phyloP scores from a whole-genome alignment of 2,888 invertebrate genomes.

The Apantesis nais region DNA sequence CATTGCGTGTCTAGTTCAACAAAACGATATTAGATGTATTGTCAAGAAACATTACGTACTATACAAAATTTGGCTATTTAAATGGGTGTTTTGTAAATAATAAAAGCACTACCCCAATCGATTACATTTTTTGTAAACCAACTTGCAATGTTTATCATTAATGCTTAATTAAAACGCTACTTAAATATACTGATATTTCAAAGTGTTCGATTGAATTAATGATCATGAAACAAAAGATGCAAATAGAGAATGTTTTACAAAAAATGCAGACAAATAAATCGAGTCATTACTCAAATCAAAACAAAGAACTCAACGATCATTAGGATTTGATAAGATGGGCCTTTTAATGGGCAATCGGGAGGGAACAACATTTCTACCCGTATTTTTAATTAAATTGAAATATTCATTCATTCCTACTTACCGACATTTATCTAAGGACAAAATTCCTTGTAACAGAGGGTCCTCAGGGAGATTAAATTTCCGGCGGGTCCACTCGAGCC shows the following conservation, averaged over 20 bases:
- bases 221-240: background rate
- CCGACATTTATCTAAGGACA: constrained; percentile 78
- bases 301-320: constrained; percentile 42
- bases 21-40: too few relatives aligned
- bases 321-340: constrained; percentile 55
- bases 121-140: too few relatives aligned
- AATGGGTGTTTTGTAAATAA: too few relatives aligned
- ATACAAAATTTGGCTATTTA: too few relatives aligned
- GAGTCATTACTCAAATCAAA: constrained; percentile 49
- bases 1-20: background rate
- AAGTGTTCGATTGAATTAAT: background rate
- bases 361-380: constrained; percentile 62
- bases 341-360: constrained; percentile 54
- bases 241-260: constrained; percentile 7
- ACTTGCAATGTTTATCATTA: too few relatives aligned
- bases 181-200: background rate
- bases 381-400: constrained; percentile 81
- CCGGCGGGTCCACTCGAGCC: constrained; percentile 79
- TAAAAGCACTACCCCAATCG: too few relatives aligned
- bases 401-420: constrained; percentile 72
- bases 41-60: too few relatives aligned
- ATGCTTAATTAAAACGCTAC: background rate
- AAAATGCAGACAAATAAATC: constrained; percentile 42
- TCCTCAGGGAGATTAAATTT: constrained; percentile 81
- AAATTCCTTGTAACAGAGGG: constrained; percentile 77